Evolutionary conservation across 2,888 invertebrate species (phyloP).

Genomic region (Camponotus fellah): DNA sequence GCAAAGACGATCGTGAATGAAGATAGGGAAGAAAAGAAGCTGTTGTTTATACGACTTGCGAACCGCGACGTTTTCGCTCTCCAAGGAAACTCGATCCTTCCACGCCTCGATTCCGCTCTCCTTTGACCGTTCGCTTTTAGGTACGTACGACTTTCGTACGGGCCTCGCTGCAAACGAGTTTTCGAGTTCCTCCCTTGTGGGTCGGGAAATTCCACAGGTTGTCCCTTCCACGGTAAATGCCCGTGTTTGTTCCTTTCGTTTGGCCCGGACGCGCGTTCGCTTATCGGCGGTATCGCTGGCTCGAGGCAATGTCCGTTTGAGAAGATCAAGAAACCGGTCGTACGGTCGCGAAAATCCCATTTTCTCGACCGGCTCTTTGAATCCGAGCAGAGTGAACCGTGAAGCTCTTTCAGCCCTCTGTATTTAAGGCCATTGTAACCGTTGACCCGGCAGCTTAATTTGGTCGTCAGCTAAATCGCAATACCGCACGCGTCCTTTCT

Average conservation of each 20-base stretch:
- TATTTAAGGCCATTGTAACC: constrained; percentile 37
- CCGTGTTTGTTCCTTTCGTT: constrained; percentile 46
- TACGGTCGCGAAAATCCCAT: constrained; percentile 57
- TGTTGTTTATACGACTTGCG: constrained; percentile 63
- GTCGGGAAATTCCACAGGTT: constrained; percentile 78
- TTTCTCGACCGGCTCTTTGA: constrained; percentile 49
- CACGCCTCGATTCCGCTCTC: constrained; percentile 41
- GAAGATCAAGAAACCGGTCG: constrained; percentile 56
- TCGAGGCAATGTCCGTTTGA: constrained; percentile 46
- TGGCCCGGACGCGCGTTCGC: constrained; percentile 18
- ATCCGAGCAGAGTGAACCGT: constrained; percentile 33
- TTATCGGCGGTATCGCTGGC: constrained; percentile 53
- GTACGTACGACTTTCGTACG: constrained; percentile 65
- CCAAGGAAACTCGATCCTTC: constrained; percentile 64
- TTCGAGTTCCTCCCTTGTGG: constrained; percentile 64
- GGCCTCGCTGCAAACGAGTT: constrained; percentile 72
- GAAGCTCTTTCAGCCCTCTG: constrained; percentile 28
- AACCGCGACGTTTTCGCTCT: constrained; percentile 35
- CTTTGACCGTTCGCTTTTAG: constrained; percentile 62
- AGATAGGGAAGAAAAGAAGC: constrained; percentile 40
- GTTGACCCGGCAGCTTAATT: constrained; percentile 49
- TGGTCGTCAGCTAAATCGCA: constrained; percentile 23
- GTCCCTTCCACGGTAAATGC: constrained; percentile 55
- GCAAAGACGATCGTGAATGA: constrained; percentile 13
- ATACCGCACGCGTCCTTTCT: constrained; percentile 3